phyloP scores from a whole-genome alignment of 2,113 vertebrate genomes.

The Ageneiosus marmoratus region DNA sequence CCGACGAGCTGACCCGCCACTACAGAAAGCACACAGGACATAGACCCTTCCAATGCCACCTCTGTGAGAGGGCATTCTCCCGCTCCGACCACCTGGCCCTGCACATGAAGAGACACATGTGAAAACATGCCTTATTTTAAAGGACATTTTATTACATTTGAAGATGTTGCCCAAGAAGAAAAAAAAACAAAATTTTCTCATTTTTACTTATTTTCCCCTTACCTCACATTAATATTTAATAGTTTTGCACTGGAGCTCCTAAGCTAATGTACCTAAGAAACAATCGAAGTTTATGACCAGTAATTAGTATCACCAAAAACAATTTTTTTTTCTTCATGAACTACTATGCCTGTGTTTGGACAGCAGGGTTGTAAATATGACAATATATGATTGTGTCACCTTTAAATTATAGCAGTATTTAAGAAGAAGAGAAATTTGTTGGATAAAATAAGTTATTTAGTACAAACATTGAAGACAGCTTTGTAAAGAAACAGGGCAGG shows the following conservation, averaged over 20 bases:
- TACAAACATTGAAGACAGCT: conserved; percentile 45
- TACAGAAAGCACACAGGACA: conserved; percentile 91
- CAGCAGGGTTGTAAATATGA: conserved; percentile 57
- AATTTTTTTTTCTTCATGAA: conserved; percentile 17
- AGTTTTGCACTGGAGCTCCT: conserved; percentile 2
- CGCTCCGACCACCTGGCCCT: conserved; percentile 89
- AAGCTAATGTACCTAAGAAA: not conserved
- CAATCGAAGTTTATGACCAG: conserved; percentile 3
- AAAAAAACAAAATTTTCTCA: too few relatives aligned
- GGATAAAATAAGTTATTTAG: conserved; percentile 65
- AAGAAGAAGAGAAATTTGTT: conserved; percentile 52
- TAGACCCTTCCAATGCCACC: conserved; percentile 87
- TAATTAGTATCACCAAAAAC: not conserved
- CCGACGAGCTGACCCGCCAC: conserved; percentile 87
- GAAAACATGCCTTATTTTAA: conserved; percentile 45
- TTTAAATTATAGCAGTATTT: conserved; percentile 79
- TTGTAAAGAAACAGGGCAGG: conserved; percentile 67
- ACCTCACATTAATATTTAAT: conserved; percentile 26
- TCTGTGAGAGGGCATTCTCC: conserved; percentile 89
- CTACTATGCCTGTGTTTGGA: conserved; percentile 43
- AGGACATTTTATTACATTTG: not conserved
- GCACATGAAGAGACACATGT: conserved; percentile 95
- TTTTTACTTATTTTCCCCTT: not conserved
- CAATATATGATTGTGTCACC: conserved; percentile 44
- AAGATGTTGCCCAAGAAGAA: not conserved